Base-by-base conservation (phyloP, 2,888 invertebrate species). In the Melanotus villosus region DNA sequence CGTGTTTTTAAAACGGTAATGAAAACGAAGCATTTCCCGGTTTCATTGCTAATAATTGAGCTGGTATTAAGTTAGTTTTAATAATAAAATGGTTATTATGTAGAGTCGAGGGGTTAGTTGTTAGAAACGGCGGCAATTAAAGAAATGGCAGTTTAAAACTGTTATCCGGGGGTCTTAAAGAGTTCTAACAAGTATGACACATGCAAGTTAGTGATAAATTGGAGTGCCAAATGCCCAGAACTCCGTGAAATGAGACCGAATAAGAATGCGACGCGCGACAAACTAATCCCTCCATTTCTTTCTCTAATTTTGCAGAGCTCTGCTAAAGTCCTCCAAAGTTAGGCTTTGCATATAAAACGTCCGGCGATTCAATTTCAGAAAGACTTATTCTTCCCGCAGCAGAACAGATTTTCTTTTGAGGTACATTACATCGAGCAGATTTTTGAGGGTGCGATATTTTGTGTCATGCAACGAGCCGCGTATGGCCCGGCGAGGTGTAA, bases 301-400 rank as follows among this genome's bases (percentile, higher is more conserved):
- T 82, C 81, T 82, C 80, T 83, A 82, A 83, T 83, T 82, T 83
- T 80, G 80, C 76, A 80, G 80, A 80, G 80, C 81, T 77, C 77
- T 75, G 70, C 78, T 76, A 79, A 79, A 81, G 81, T 81, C 81
- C 78, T 77, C 75, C 74, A 79, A 81, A 81, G 80, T 80, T 81
- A 74, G 76, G 81, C 81, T 83, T 82, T 83, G 82, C 82, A 83
- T 83, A 83, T 82, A 82, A 82, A 83, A 81, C 80, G 79, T 79
- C 78, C 75, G 70, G 73, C 79, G 78, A 81, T 82, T 81, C 82
- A 82, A 81, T 82, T 82, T 81, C 79, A 70, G 57, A 70, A 60
- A 50, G 60, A 68, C 71, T 68, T 70, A 70, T 70, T 58, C 64
- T 47, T 57, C 36, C 34, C 63, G 41, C 47, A 57, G 59, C 58